Evolutionary conservation across 2,113 vertebrate species (phyloP), one percentile per base, ranked within the genome.

Genomic region (Colaptes auratus): DNA sequence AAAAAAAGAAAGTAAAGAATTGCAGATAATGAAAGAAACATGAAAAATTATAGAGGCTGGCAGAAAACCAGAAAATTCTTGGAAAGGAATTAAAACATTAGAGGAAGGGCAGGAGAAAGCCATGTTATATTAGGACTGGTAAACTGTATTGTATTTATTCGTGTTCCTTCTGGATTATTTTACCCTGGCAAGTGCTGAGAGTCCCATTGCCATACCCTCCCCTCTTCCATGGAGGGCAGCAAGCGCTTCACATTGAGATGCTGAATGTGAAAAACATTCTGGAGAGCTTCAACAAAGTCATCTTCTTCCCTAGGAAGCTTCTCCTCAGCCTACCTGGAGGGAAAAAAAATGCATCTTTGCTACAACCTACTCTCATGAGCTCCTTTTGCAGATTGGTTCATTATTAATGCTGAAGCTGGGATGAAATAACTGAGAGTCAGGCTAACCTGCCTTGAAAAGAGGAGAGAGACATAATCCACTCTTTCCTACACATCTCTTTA

Each of bases 101-200:
- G 72, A 90, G 33, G 30, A 12, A 88, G 36, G 90, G 39, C 3
- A 28, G 44, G 70, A 80, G 79, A 86, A 77, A 77, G 28, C 15
- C 0, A 0, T 80, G 53, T 50, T 71, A 70, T 82, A 82, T 67
- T 85, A 80, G 30, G 48, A 53, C 58, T 61, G 89, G 30, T 60
- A 91, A 92, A 94, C 59, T 35, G 23, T 74, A 21, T 89, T 79
- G 89, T 89, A 83, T 83, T 96, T 92, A 92, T 92, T 95, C 67
- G 80, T 92, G 64, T 67, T 91, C 67, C 52, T 89, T 80, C 67
- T 91, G 82, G 79, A 71, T 86, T 92, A 82, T 86, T 88, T 94
- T 94, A 91, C 50, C 36, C 69, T 83, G 72, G 72, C 46, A 92
- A 69, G 42, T 89, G 80, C 82, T 81, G 67, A 78, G 65, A 72